A percentile compares a stretch with the other conserved stretches of the same genome.
These are phyloP conservation scores for Uromys caudimaculatus DNA, from an alignment of 2,797 vertebrate species.

Conservation along the genomic window DNA sequence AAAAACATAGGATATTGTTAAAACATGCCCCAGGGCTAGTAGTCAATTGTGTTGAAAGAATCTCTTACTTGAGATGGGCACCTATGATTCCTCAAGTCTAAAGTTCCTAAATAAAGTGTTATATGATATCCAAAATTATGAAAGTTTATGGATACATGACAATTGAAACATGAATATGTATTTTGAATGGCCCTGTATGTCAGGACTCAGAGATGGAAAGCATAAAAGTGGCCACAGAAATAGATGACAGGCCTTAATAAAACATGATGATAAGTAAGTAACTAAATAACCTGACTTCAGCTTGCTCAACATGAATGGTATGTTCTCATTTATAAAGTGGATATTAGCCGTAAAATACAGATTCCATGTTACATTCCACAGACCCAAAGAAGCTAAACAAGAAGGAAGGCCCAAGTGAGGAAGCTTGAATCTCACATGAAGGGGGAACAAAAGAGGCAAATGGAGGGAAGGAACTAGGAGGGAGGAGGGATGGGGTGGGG, in stretches of 20 bases:
- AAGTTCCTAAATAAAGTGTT: neutral
- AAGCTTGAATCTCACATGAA: too few relatives aligned
- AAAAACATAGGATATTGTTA: neutral
- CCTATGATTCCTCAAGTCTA: neutral
- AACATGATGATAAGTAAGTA: neutral
- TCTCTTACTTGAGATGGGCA: neutral
- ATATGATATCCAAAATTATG: too few relatives aligned
- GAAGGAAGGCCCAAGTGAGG: too few relatives aligned
- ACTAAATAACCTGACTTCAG: neutral
- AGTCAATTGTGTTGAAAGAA: neutral
- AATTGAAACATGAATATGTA: neutral
- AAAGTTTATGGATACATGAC: neutral
- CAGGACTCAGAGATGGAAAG: too few relatives aligned
- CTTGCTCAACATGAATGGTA: neutral
- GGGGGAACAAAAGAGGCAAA: too few relatives aligned
- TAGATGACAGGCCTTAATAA: neutral
- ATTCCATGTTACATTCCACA: too few relatives aligned
- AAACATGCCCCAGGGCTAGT: neutral
- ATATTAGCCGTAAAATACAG: too few relatives aligned
- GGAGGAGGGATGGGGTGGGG: too few relatives aligned
- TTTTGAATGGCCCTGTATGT: neutral
- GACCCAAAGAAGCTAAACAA: too few relatives aligned
- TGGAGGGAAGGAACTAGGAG: too few relatives aligned
- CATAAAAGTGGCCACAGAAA: neutral
- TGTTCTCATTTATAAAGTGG: too few relatives aligned